Base-by-base conservation (phyloP, 2,888 invertebrate species). In the Thera britannica region DNA sequence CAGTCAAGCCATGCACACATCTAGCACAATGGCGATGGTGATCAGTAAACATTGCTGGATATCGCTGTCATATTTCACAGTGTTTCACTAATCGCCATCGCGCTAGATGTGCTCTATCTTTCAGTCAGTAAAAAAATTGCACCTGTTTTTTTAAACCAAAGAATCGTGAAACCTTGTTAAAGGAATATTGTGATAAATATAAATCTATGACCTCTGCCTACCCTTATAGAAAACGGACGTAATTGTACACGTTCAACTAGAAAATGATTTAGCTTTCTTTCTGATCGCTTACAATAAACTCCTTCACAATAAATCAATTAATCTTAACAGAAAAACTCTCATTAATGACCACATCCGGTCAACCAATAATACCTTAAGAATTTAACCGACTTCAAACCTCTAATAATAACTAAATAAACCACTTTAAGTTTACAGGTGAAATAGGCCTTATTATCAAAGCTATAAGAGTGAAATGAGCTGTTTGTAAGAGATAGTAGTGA, bases 301-400 rank as follows among this genome's bases (percentile, higher is more conserved):
- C 58, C 54, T 23, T 38, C 48, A 58, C 41, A 63, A 66, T 70
- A 70, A 70, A 70, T 66, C 62, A 66, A 70, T 70, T 70, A 65
- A 68, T 65, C 68, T 68, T 57, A 68, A 68, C 67, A 71, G 67
- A 65, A 69, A 61, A 66, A 63, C 64, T 72, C 80, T 80, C 83
- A 82, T 82, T 82, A 82, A 75, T 52, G 59, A 11, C 36, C 69
- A 79, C 82, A 80, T 84, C 82, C 84, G 83, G 80, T 77, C 81
- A 73, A 66, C 77, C 77, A 78, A 77, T 77, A 77, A 77, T 78
- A 80, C 80, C 79, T 78, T 81, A 79, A 85, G 84, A 83, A 84
- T 81, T 81, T 81, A 83, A 79, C 84, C 82, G 80, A 80, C 80
- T 82, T 82, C 81, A 78, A 82, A 76, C 73, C 75, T 83, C 83